A percentile compares a stretch with the other conserved stretches of the same genome.
Conservation (phyloP, 2,113 vertebrate species). For the Opisthocomus hoazin region DNA sequence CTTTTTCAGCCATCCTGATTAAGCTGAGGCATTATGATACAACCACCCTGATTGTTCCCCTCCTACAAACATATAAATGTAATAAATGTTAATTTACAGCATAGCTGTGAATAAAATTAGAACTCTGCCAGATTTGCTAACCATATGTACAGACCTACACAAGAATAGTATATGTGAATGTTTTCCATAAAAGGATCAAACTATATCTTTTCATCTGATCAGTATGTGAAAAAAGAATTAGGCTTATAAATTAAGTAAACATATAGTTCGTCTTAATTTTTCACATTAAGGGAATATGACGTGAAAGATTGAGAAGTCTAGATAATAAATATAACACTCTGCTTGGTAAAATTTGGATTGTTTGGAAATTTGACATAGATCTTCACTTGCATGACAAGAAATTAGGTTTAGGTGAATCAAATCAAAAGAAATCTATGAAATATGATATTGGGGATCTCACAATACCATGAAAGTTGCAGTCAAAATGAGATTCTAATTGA, state of each 20-base stretch:
- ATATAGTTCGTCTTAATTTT: background rate
- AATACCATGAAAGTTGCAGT: background rate
- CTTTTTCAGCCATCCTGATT: background rate
- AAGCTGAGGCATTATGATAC: background rate
- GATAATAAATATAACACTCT: background rate
- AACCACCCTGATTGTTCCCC: background rate
- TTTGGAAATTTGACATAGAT: background rate
- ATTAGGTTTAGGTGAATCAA: background rate
- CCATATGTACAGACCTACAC: background rate
- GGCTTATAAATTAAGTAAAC: background rate
- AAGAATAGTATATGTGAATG: background rate
- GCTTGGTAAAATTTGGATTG: background rate
- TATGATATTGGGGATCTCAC: background rate
- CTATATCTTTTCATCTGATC: background rate
- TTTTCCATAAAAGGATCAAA: background rate
- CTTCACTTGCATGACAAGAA: background rate
- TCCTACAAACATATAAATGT: background rate
- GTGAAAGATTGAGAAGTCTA: background rate
- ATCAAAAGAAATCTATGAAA: background rate
- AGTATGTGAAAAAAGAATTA: background rate
- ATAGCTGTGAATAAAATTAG: conserved; percentile 10
- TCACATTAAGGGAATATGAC: background rate
- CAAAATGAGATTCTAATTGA: background rate
- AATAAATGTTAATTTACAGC: background rate
- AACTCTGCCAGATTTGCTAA: background rate